Conservation (phyloP, 1,140 invertebrate genomes). For the Euglossa dilemma region DNA sequence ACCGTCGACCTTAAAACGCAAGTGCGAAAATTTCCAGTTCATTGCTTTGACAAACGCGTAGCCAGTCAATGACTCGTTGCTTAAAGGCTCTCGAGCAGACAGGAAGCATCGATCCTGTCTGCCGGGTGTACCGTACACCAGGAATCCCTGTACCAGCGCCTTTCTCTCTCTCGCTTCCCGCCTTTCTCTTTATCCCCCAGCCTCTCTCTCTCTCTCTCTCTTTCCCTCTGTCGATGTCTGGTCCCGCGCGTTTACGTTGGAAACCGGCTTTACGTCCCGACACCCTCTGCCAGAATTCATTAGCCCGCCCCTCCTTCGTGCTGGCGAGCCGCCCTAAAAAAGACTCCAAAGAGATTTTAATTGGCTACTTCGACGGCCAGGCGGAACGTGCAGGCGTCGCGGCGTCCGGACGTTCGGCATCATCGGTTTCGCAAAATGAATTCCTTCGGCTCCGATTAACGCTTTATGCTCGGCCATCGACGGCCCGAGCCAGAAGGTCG, state of each 20-base stretch:
- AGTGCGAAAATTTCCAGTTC: slow-evolving; percentile 50
- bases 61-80: slow-evolving; percentile 55
- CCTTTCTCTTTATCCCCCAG: neutral
- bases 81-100: slow-evolving; percentile 61
- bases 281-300: slow-evolving; percentile 68
- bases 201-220: neutral
- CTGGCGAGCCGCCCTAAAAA: slow-evolving; percentile 52
- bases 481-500: no score
- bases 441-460: slow-evolving; percentile 1
- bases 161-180: neutral
- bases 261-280: slow-evolving; percentile 64
- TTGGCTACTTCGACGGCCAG: slow-evolving; percentile 62
- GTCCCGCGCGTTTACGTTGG: slow-evolving; percentile 48
- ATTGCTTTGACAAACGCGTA: slow-evolving; percentile 49
- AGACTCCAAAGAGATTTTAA: slow-evolving; percentile 70
- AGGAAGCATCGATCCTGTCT: slow-evolving; percentile 69
- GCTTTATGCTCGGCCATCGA: neutral
- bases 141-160: slow-evolving; percentile 53
- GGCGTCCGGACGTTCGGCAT: slow-evolving; percentile 15
- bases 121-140: slow-evolving; percentile 57
- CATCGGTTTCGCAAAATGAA: slow-evolving; percentile 29
- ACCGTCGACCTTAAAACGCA: slow-evolving; percentile 35
- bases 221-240: slow-evolving; percentile 40
- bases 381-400: slow-evolving; percentile 41
- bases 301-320: slow-evolving; percentile 45